These are phyloP conservation scores for Drosophila infuscata DNA, from an alignment of 2,888 invertebrate genomes.

Conservation along the genomic window DNA sequence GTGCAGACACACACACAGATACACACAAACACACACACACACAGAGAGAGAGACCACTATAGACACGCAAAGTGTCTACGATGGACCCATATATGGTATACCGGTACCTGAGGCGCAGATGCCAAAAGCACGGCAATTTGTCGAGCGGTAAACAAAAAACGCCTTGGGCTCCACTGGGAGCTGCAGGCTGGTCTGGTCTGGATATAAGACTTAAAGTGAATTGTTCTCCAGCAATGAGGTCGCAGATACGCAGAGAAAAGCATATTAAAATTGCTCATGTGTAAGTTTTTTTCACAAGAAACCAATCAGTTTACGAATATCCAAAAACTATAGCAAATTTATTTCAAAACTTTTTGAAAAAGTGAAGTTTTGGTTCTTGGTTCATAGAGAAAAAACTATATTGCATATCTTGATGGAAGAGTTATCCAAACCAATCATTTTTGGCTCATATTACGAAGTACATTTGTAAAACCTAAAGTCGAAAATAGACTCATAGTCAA, in stretches of 20 bases:
- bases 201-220: conserved; percentile 37
- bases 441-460: not conserved
- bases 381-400: not conserved
- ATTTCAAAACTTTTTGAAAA: not conserved
- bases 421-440: not conserved
- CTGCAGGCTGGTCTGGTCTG: conserved; percentile 38
- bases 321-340: not conserved
- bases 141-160: conserved; percentile 75
- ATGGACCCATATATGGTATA: conserved; percentile 69
- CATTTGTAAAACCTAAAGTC: not conserved
- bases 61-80: conserved; percentile 77
- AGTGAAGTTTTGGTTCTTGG: not conserved
- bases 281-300: not conserved
- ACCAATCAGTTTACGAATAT: not conserved
- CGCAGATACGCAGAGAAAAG: conserved; percentile 36
- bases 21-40: conserved; percentile 31
- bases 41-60: conserved; percentile 13
- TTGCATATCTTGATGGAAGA: not conserved
- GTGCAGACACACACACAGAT: conserved; percentile 52
- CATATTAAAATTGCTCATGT: conserved; percentile 36
- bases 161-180: conserved; percentile 42
- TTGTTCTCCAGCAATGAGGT: conserved; percentile 31
- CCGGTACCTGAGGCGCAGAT: conserved; percentile 66
- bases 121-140: conserved; percentile 79
- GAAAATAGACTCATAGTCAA: not conserved